Evolutionary conservation across 1,140 invertebrate species (phyloP), one percentile per base, ranked within the genome.

Genomic region (Trichonephila inaurata): DNA sequence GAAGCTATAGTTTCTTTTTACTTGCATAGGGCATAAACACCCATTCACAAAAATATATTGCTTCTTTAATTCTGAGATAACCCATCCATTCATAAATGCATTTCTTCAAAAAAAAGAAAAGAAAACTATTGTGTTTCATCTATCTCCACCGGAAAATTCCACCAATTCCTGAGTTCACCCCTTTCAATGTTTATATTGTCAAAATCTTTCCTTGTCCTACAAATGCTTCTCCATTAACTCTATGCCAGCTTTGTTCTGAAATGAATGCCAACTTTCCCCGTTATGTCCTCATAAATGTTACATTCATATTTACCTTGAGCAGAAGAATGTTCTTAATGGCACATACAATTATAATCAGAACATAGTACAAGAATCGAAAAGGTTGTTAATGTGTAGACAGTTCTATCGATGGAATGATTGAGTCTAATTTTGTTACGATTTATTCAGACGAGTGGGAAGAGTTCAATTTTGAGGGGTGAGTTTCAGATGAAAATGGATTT

Each of bases 291-390:
- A 77, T 77, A 16, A 77, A 77, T 77, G 72, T 77, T 77, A 33
- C 28, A 77, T 40, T 16, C 72, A 33, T 77, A 77, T 77, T 77
- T 77, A 77, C 72, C 33, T 77, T 33, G 28, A 77, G 72, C 72
- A 77, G 72, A 77, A 77, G 72, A 77, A 77, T 77, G 33, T 77
- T 28, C 72, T 40, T 77, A 40, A 77, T 40, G 28, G 28, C 72
- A 18, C n/a, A n/a, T 6, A 24, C 10, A 69, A n/a, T 24, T 10
- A 18, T 61, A n/a, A 28, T 24, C 66, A 14, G 66, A 24, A 69
- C n/a, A n/a, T 10, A 40, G 72, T 33, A 40, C 72, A 28, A 18
- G 6, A 77, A 40, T 28, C 6, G 14, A 40, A 77, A 77, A 77
- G 28, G 28, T 33, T 33, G 28, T 33, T 77, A 77, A 77, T 77